Conservation (phyloP, 2,113 vertebrate species). For the Burhinus oedicnemus region DNA sequence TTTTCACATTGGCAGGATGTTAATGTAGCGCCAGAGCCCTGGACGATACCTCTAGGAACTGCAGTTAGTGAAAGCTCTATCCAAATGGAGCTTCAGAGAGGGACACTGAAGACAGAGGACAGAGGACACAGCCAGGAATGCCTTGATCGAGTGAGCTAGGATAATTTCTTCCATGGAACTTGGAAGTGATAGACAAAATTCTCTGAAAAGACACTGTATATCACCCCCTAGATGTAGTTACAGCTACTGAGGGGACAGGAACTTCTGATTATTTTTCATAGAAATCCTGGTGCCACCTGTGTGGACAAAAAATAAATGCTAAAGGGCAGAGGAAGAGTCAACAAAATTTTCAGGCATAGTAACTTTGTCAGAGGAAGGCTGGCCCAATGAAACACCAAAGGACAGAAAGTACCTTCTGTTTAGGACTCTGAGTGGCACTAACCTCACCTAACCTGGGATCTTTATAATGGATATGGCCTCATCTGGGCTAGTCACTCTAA, state of each 20-base stretch:
- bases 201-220: neutral
- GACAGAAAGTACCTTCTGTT: neutral
- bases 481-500: neutral
- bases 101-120: neutral
- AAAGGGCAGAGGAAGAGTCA: neutral
- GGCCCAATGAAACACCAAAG: neutral
- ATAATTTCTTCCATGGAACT: neutral
- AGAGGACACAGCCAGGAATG: neutral
- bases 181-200: neutral
- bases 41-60: neutral
- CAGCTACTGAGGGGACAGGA: neutral
- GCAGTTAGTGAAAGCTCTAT: neutral
- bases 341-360: neutral
- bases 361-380: neutral
- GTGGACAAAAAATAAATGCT: neutral
- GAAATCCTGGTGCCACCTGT: neutral
- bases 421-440: neutral
- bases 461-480: neutral
- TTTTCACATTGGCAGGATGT: neutral
- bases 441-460: neutral
- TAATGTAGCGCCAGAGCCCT: fast-evolving
- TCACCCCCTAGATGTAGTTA: neutral
- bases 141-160: fast-evolving
- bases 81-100: neutral
- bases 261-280: neutral